A percentile compares a stretch with the other conserved stretches of the same genome.
Evolutionary conservation across 2,113 vertebrate species (phyloP).

Genomic region (Pomatostomus ruficeps): DNA sequence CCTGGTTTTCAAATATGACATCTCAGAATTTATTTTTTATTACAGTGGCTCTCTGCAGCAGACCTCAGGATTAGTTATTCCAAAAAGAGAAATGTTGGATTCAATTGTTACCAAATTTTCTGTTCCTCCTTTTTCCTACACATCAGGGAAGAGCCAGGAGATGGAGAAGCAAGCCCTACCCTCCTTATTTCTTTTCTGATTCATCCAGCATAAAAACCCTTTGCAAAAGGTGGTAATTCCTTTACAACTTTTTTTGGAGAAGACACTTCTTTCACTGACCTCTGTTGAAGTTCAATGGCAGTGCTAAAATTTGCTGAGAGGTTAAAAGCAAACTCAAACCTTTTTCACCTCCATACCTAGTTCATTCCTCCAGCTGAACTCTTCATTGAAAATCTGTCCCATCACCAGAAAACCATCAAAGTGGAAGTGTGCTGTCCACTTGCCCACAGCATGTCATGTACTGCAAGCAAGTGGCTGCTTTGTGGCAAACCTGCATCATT

Average conservation of each 20-base stretch:
- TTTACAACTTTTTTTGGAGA: background rate
- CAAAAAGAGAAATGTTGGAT: background rate
- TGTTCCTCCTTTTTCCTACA: background rate
- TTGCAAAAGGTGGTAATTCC: background rate
- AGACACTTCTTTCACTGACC: background rate
- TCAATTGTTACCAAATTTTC: background rate
- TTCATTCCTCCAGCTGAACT: background rate
- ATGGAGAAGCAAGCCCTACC: background rate
- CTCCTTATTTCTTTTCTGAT: background rate
- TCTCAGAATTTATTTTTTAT: background rate
- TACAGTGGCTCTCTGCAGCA: background rate
- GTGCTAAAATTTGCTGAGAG: background rate
- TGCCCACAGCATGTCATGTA: rapidly evolving
- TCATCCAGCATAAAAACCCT: background rate
- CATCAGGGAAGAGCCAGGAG: background rate
- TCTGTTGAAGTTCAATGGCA: background rate
- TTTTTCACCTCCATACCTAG: background rate
- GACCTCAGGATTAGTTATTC: background rate
- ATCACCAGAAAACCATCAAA: background rate
- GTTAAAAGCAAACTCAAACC: background rate
- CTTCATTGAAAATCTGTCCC: background rate
- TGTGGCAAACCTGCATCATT: background rate
- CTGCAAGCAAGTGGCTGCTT: too few relatives aligned
- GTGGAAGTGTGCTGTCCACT: rapidly evolving
- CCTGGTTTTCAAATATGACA: background rate